Evolutionary conservation across 2,888 invertebrate species (phyloP).

Genomic region (Seladonia tumulorum): DNA sequence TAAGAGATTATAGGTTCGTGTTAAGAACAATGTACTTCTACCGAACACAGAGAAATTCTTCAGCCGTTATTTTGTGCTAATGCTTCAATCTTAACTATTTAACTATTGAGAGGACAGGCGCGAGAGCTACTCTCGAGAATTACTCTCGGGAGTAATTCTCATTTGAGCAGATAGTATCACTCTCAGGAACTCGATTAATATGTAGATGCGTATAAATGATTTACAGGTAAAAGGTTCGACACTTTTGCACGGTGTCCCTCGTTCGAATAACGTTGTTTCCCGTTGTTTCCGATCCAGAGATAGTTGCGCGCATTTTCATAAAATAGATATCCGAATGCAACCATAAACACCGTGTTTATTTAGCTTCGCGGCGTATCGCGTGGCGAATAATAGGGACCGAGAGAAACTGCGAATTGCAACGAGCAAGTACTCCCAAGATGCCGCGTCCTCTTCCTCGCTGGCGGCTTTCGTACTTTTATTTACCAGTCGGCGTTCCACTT

Average conservation of each 20-base stretch:
- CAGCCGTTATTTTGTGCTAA: not conserved
- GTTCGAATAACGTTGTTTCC: not conserved
- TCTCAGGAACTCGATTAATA: not conserved
- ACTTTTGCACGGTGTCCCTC: not conserved
- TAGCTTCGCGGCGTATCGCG: not conserved
- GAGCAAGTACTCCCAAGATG: constrained; percentile 68
- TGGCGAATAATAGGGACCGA: constrained; percentile 30
- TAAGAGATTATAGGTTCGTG: too few species aligned
- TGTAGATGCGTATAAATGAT: not conserved
- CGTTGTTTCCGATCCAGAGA: not conserved
- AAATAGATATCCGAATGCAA: not conserved
- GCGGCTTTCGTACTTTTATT: constrained; percentile 69
- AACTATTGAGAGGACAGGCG: not conserved
- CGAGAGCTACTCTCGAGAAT: not conserved
- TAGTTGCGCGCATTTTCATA: not conserved
- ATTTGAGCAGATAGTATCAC: not conserved
- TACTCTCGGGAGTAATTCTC: constrained; percentile 4
- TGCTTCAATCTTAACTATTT: not conserved
- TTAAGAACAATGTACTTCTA: too few species aligned
- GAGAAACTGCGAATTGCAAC: constrained; percentile 29
- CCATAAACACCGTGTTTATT: not conserved
- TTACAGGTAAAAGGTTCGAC: not conserved
- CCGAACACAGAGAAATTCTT: not conserved
- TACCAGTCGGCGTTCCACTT: constrained; percentile 70
- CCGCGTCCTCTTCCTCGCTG: constrained; percentile 31